These are phyloP conservation scores for Hoplodrina ambigua DNA, from an alignment of 2,888 invertebrate genomes.

Conservation along the genomic window DNA sequence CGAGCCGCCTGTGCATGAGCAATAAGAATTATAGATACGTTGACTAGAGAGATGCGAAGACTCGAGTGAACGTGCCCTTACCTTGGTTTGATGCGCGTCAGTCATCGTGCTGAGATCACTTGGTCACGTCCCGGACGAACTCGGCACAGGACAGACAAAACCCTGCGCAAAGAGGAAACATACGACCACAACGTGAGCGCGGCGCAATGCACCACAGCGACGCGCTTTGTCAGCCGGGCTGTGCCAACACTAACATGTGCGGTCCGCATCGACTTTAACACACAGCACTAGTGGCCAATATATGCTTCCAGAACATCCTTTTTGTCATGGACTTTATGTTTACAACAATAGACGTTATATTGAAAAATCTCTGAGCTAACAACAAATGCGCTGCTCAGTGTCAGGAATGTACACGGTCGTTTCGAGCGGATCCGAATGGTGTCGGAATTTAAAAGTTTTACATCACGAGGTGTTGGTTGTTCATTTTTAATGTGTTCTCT, in stretches of 20 bases:
- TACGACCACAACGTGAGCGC: constrained; percentile 6
- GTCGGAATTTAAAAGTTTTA: constrained; percentile 53
- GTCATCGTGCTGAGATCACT: background rate
- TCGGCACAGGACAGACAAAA: background rate
- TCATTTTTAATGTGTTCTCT: constrained; percentile 38
- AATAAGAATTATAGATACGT: too few relatives aligned
- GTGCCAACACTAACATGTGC: constrained; percentile 7
- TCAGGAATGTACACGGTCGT: constrained; percentile 43
- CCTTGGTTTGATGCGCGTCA: background rate
- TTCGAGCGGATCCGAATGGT: constrained; percentile 12
- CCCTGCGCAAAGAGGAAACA: constrained; percentile 2
- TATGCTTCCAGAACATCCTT: constrained; percentile 11
- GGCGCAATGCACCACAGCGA: constrained; percentile 29
- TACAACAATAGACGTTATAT: constrained; percentile 15
- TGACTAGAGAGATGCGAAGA: too few relatives aligned
- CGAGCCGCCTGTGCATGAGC: too few relatives aligned
- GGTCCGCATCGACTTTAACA: background rate
- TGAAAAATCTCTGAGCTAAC: constrained; percentile 1
- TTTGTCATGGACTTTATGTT: constrained; percentile 14
- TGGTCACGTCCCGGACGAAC: background rate
- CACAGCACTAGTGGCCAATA: constrained; percentile 5
- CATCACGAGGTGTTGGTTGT: constrained; percentile 54
- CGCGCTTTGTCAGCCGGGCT: constrained; percentile 6
- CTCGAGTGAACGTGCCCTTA: background rate
- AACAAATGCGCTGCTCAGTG: constrained; percentile 10